Evolutionary conservation across 2,888 invertebrate species (phyloP).

Genomic region (Neoitamus cyanurus): DNA sequence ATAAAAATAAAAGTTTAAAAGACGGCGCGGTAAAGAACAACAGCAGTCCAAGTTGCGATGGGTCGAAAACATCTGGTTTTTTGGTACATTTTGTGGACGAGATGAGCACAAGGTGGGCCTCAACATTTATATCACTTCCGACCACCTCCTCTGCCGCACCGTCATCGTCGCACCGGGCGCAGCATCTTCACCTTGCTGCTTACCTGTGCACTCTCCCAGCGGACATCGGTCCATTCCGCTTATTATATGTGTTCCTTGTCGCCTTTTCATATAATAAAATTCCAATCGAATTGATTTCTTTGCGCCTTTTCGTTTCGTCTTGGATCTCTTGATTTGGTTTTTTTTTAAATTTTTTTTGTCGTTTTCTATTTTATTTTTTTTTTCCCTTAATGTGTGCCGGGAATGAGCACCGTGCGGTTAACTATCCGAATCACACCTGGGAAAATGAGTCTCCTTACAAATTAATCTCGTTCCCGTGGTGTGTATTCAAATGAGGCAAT

Average conservation of each 20-base stretch:
- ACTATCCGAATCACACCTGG: slow-evolving; percentile 32
- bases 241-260: slow-evolving; percentile 2
- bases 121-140: slow-evolving; percentile 12
- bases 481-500: neutral
- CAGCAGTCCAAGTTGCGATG: neutral
- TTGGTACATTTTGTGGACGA: neutral
- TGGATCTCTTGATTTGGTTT: neutral
- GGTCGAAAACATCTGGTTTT: slow-evolving; percentile 13
- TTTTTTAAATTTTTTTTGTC: neutral
- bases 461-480: slow-evolving; percentile 8
- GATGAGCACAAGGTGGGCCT: slow-evolving; percentile 22
- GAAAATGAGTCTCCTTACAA: slow-evolving; percentile 32
- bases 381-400: neutral
- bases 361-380: neutral
- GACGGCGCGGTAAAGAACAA: neutral
- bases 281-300: slow-evolving; percentile 30
- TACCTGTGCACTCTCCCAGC: neutral
- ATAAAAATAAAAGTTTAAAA: neutral
- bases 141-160: neutral
- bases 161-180: neutral
- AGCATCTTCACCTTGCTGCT: neutral
- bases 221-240: neutral
- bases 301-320: neutral
- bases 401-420: neutral
- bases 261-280: slow-evolving; percentile 17